Evolutionary conservation across 2,113 vertebrate genomes (phyloP).

Genomic region (Corythornis vintsioides): DNA sequence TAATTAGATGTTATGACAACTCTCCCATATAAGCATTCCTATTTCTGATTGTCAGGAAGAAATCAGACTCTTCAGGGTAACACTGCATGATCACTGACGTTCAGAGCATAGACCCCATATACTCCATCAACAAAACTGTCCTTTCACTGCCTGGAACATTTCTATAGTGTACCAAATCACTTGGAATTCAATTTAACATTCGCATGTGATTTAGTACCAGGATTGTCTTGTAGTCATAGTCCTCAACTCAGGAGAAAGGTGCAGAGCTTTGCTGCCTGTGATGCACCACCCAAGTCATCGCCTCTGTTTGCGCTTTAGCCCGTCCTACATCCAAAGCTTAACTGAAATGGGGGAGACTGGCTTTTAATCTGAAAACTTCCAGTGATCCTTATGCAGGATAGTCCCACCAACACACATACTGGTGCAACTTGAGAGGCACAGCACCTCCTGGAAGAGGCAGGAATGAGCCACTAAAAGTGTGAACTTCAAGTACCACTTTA

Average conservation of each 20-base stretch:
- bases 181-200: background rate
- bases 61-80: background rate
- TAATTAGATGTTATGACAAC: background rate
- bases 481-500: background rate
- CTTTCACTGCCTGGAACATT: background rate
- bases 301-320: background rate
- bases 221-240: background rate
- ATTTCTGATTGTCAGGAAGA: background rate
- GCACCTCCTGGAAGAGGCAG: background rate
- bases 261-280: background rate
- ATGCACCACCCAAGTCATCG: background rate
- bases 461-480: accelerated
- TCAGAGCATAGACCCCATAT: background rate
- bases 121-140: background rate
- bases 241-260: background rate
- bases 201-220: background rate
- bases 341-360: background rate
- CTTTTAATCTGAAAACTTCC: background rate
- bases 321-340: background rate
- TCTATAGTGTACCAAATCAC: background rate
- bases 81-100: background rate
- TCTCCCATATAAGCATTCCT: background rate
- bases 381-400: background rate
- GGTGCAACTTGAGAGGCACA: background rate
- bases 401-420: background rate